Conservation (phyloP, 2,888 invertebrate genomes). For the Petrolisthes cinctipes region DNA sequence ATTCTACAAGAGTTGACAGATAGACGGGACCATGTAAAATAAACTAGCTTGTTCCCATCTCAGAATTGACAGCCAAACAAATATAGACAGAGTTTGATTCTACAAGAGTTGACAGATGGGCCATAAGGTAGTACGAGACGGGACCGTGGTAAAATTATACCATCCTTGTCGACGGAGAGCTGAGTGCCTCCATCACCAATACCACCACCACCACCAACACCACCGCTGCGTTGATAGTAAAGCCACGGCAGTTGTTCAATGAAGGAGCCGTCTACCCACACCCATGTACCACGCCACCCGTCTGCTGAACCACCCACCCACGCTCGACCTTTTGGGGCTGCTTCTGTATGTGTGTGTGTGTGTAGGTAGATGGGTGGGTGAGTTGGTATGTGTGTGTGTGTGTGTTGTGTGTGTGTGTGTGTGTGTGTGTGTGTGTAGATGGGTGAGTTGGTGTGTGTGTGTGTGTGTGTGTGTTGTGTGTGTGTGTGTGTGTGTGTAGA, state of each 20-base stretch:
- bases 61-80: no score
- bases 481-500: no score
- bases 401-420: neutral
- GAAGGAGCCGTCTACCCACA: constrained; percentile 49
- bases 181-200: neutral
- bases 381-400: neutral
- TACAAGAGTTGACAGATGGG: constrained; percentile 34
- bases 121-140: constrained; percentile 15
- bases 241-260: constrained; percentile 45
- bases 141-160: constrained; percentile 32
- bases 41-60: no score
- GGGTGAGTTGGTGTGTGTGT: no score
- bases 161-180: constrained; percentile 39
- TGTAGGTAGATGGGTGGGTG: neutral
- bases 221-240: constrained; percentile 6
- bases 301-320: constrained; percentile 48
- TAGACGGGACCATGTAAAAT: no score
- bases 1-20: no score
- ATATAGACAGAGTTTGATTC: neutral
- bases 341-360: neutral
- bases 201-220: no score
- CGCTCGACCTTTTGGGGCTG: constrained; percentile 28
- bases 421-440: neutral
- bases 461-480: no score
- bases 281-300: constrained; percentile 48